These are phyloP conservation scores for Lepidostoma basale DNA, from an alignment of 1,140 invertebrate species.

Conservation along the genomic window DNA sequence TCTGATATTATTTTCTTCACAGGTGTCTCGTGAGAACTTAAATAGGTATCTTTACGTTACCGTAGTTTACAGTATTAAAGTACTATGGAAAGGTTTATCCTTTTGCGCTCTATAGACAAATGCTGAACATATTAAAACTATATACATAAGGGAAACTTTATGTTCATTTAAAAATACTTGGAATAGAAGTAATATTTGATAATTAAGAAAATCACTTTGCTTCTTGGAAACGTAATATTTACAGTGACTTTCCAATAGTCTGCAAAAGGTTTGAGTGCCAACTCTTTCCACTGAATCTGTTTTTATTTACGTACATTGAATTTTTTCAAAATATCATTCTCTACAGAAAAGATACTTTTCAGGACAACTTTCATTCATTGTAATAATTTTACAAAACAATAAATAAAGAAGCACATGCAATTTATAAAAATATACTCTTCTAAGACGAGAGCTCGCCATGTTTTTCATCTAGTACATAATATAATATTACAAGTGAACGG, in stretches of 20 bases:
- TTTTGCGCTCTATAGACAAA: constrained; percentile 24
- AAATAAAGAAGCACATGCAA: constrained; percentile 5
- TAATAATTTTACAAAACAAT: neutral
- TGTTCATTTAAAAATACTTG: too few relatives aligned
- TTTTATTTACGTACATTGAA: too few relatives aligned
- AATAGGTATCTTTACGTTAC: neutral
- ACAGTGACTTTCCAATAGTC: too few relatives aligned
- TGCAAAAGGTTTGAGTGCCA: too few relatives aligned
- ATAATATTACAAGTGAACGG: too few relatives aligned
- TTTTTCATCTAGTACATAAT: neutral
- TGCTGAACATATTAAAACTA: constrained; percentile 20
- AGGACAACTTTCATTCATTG: neutral
- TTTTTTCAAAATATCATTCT: neutral
- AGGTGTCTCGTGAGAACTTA: constrained; percentile 15
- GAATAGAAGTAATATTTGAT: too few relatives aligned
- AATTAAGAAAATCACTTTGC: too few relatives aligned
- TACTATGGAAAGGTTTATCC: constrained; percentile 13
- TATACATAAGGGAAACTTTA: constrained; percentile 14
- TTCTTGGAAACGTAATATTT: too few relatives aligned
- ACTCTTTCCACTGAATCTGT: too few relatives aligned
- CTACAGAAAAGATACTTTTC: neutral
- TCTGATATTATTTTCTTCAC: constrained; percentile 34
- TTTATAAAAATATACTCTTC: constrained; percentile 27
- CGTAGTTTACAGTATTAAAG: constrained; percentile 18
- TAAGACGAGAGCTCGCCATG: neutral